These are phyloP conservation scores for Crocodylus rhombifer DNA, from an alignment of 2,797 vertebrate genomes.

Conservation along the genomic window DNA sequence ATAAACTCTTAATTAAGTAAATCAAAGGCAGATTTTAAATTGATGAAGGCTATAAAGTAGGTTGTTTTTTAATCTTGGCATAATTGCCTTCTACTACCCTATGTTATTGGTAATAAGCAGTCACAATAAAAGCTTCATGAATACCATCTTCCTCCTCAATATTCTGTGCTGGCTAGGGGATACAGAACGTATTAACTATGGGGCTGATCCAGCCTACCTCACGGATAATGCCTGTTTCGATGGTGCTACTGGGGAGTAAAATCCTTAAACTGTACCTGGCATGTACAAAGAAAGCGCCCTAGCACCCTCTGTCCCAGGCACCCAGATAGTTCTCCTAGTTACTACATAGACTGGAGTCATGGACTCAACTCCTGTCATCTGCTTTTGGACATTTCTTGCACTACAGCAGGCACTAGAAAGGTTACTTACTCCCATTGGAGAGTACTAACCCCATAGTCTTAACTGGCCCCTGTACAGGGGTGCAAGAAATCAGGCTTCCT, in stretches of 20 bases:
- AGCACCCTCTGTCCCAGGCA: not conserved
- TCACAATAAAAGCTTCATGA: conserved; percentile 56
- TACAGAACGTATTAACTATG: not conserved
- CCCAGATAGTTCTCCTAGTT: not conserved
- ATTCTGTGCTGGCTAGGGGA: not conserved
- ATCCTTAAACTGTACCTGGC: not conserved
- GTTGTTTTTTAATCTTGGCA: conserved; percentile 69
- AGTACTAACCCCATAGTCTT: not conserved
- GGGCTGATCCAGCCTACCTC: not conserved
- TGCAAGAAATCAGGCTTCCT: not conserved
- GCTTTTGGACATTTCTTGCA: not conserved
- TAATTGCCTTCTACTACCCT: not conserved
- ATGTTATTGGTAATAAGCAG: not conserved
- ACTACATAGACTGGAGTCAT: fast-evolving
- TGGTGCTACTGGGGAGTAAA: not conserved
- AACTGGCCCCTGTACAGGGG: not conserved
- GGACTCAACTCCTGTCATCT: not conserved
- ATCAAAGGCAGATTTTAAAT: conserved; percentile 78
- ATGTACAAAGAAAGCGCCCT: not conserved
- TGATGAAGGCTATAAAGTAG: conserved; percentile 78
- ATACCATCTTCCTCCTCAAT: not conserved
- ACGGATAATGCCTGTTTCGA: not conserved
- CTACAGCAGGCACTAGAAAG: not conserved
- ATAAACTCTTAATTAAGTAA: conserved; percentile 84
- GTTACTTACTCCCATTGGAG: not conserved